These are phyloP conservation scores for Nycticorax nycticorax DNA, from an alignment of 2,113 vertebrate genomes.

Conservation along the genomic window DNA sequence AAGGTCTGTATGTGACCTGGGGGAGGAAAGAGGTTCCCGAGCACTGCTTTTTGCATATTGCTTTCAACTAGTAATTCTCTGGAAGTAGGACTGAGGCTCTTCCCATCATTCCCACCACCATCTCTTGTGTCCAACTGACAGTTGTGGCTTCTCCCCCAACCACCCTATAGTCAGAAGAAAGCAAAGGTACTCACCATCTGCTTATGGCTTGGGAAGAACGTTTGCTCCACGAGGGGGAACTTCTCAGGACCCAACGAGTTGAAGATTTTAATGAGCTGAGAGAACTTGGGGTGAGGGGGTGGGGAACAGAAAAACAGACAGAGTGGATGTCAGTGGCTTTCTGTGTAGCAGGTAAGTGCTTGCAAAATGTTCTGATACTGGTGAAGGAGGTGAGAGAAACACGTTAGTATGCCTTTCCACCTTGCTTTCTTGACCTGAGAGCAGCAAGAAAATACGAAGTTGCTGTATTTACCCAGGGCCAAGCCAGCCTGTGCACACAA, in stretches of 20 bases:
- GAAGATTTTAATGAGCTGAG: slow-evolving; percentile 97
- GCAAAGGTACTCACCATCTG: slow-evolving; percentile 91
- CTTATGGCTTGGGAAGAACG: slow-evolving; percentile 91
- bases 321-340: not conserved
- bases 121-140: not conserved
- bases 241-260: slow-evolving; percentile 89
- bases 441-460: not conserved
- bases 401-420: not conserved
- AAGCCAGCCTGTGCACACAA: not conserved
- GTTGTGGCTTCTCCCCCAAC: not conserved
- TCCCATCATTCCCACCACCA: not conserved
- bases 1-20: not conserved
- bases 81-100: not conserved
- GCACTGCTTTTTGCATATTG: not conserved
- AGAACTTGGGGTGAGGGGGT: slow-evolving; percentile 79
- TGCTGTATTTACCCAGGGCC: not conserved
- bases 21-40: not conserved
- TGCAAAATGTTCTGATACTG: not conserved
- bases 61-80: not conserved
- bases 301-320: slow-evolving; percentile 43
- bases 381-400: not conserved
- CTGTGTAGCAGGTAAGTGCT: not conserved
- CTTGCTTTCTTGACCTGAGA: not conserved
- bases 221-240: slow-evolving; percentile 95
- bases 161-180: not conserved